A percentile compares a stretch with the other conserved stretches of the same genome.
Evolutionary conservation across 2,113 vertebrate genomes (phyloP).

Genomic region (Anhinga rufa): DNA sequence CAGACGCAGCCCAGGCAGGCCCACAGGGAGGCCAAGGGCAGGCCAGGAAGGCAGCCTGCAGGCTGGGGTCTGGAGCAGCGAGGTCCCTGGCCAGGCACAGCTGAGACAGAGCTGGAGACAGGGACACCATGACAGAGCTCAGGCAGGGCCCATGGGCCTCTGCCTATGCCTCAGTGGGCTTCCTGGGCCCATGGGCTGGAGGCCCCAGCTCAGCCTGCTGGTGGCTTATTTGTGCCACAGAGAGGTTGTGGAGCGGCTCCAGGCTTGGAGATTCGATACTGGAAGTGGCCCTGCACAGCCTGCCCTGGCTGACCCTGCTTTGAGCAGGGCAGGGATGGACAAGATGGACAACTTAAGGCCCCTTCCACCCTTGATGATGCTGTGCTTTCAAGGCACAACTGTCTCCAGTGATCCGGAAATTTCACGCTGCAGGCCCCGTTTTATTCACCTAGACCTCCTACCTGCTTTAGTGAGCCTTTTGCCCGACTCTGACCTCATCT

Average conservation of each 20-base stretch:
- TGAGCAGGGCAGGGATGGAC: neutral
- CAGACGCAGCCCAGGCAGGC: neutral
- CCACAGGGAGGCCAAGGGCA: neutral
- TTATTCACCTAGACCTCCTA: neutral
- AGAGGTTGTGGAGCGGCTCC: neutral
- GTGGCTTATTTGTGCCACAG: neutral
- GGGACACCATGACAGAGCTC: neutral
- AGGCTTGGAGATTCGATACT: too few relatives aligned
- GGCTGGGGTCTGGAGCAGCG: neutral
- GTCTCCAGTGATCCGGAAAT: too few relatives aligned
- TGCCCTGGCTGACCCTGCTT: neutral
- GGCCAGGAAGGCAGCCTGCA: neutral
- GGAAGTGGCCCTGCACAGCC: rapidly evolving
- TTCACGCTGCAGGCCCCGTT: rapidly evolving
- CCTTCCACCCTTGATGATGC: neutral
- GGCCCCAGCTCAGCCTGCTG: neutral
- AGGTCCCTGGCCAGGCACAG: neutral
- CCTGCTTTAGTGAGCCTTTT: neutral
- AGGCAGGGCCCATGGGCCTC: neutral
- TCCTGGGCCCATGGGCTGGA: neutral
- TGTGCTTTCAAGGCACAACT: neutral
- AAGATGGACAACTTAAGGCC: neutral
- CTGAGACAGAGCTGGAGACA: neutral
- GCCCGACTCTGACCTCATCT: neutral
- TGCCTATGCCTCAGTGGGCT: neutral